These are phyloP conservation scores for Erinaceus europaeus DNA, from an alignment of 2,113 vertebrate genomes.

Conservation along the genomic window DNA sequence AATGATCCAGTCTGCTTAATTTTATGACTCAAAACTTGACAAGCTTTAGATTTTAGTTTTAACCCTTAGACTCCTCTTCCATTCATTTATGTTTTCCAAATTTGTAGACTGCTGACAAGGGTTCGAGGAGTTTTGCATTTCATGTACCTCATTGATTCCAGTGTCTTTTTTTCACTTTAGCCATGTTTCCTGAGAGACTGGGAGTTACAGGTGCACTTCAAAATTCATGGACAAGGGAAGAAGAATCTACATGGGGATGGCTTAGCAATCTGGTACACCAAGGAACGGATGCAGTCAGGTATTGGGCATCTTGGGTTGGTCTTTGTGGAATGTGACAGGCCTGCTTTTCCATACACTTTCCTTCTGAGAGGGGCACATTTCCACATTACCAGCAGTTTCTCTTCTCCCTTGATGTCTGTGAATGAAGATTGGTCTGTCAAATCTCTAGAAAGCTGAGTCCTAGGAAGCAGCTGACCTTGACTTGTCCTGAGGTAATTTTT, in stretches of 20 bases:
- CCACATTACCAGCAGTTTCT: neutral
- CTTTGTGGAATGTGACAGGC: neutral
- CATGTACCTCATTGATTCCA: neutral
- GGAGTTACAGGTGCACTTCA: constrained; percentile 98
- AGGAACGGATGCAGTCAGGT: constrained; percentile 95
- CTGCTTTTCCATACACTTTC: neutral
- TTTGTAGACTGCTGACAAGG: neutral
- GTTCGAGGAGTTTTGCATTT: neutral
- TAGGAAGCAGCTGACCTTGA: constrained; percentile 12
- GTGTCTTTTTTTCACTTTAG: constrained; percentile 71
- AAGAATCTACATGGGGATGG: constrained; percentile 97
- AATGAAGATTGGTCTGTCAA: neutral
- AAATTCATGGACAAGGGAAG: constrained; percentile 95
- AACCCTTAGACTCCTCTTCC: neutral
- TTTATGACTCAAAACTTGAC: neutral
- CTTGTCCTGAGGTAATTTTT: neutral
- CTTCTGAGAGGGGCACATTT: neutral
- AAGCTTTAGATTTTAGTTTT: constrained; percentile 7
- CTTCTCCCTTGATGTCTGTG: neutral
- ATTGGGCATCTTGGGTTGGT: neutral
- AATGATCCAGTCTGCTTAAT: neutral
- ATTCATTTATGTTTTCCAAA: neutral
- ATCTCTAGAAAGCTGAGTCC: constrained; percentile 21
- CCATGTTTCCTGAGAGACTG: constrained; percentile 95
- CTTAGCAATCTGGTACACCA: constrained; percentile 96